Percentiles rank a stretch among this genome's conserved stretches.
phyloP scores from a whole-genome alignment of 2,797 vertebrate genomes.

The Vipera latastei region DNA sequence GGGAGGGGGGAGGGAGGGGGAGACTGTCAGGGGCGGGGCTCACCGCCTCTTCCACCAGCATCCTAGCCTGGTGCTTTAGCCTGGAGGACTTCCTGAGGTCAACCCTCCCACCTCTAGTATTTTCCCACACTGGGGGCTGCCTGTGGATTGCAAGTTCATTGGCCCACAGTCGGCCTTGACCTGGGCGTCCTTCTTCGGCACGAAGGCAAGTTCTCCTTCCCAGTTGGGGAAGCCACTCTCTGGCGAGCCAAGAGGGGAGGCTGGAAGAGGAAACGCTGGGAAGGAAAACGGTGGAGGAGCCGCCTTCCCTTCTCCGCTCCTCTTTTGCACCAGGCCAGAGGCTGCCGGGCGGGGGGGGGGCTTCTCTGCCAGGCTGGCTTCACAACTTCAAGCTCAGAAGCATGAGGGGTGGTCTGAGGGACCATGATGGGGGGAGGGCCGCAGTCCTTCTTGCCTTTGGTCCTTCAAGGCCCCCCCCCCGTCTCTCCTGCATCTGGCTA shows the following conservation, averaged over 20 bases:
- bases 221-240: background rate
- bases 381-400: background rate
- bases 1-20: constrained; percentile 16
- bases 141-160: constrained; percentile 53
- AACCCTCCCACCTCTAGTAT: constrained; percentile 37
- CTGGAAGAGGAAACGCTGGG: background rate
- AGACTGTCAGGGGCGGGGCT: background rate
- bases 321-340: constrained; percentile 7
- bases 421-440: background rate
- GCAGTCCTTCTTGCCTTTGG: background rate
- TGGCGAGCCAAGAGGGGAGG: constrained; percentile 27
- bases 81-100: background rate
- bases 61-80: background rate
- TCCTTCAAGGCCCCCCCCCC: background rate
- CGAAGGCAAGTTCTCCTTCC: constrained; percentile 25
- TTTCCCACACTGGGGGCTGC: constrained; percentile 62
- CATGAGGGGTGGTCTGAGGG: background rate
- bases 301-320: constrained; percentile 31
- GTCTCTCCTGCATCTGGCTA: background rate
- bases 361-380: background rate
- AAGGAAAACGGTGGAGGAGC: background rate
- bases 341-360: background rate
- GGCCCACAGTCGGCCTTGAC: constrained; percentile 46
- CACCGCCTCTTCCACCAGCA: background rate
- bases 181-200: constrained; percentile 17